phyloP scores from a whole-genome alignment of 2,888 invertebrate species.

The Apamea monoglypha region DNA sequence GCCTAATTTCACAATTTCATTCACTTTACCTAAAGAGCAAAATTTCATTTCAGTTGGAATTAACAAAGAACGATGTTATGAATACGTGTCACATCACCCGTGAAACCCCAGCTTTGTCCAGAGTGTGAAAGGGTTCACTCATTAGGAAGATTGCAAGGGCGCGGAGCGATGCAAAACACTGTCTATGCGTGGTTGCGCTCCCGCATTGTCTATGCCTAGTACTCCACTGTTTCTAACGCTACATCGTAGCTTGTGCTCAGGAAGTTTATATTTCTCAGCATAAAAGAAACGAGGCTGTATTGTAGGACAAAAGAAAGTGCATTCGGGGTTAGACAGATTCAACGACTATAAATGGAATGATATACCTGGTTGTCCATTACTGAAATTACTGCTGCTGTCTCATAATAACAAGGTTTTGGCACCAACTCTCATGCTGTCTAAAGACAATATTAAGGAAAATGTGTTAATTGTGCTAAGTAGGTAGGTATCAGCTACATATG shows the following conservation, averaged over 20 bases:
- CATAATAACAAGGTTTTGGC: slow-evolving; percentile 1
- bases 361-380: slow-evolving; percentile 77
- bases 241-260: slow-evolving; percentile 77
- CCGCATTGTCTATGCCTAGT: slow-evolving; percentile 81
- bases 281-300: slow-evolving; percentile 80
- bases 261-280: slow-evolving; percentile 82
- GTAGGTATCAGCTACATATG: background rate
- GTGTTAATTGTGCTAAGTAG: background rate
- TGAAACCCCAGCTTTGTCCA: slow-evolving; percentile 88
- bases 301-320: slow-evolving; percentile 80
- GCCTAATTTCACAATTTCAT: slow-evolving; percentile 51
- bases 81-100: slow-evolving; percentile 88
- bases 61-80: slow-evolving; percentile 83
- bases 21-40: slow-evolving; percentile 65
- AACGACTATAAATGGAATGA: slow-evolving; percentile 76
- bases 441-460: slow-evolving; percentile 4
- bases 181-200: slow-evolving; percentile 79
- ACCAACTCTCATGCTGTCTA: background rate
- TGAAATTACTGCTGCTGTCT: slow-evolving; percentile 73
- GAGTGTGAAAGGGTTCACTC: slow-evolving; percentile 90
- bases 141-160: slow-evolving; percentile 90
- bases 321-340: slow-evolving; percentile 81
- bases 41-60: slow-evolving; percentile 78
- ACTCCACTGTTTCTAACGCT: slow-evolving; percentile 80
- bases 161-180: slow-evolving; percentile 82